These are phyloP conservation scores for Drosophila anomalipes DNA, from an alignment of 2,888 invertebrate species.

Conservation along the genomic window DNA sequence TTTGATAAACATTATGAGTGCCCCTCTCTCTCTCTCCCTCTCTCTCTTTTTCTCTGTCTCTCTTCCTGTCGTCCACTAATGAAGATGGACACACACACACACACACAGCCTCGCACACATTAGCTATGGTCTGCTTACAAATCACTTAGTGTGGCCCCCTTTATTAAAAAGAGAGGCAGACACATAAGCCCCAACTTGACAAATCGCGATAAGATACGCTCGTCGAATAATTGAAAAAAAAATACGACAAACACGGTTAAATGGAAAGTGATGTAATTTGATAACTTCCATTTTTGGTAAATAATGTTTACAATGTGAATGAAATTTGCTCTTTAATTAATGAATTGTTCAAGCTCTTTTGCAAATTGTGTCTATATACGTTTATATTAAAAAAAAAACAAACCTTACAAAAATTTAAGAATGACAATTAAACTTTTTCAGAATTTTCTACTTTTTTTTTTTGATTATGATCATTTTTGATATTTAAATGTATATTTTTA, in stretches of 20 bases:
- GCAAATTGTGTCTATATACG: not conserved
- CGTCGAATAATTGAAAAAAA: not conserved
- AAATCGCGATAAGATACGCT: conserved; percentile 6
- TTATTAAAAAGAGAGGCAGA: not conserved
- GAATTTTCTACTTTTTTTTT: not conserved
- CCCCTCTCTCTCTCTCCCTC: not conserved
- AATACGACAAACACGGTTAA: not conserved
- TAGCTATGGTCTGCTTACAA: conserved; percentile 50
- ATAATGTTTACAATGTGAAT: not conserved
- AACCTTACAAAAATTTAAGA: not conserved
- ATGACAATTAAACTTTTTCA: not conserved
- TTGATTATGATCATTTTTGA: not conserved
- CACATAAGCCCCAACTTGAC: conserved; percentile 10
- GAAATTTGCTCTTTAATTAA: not conserved
- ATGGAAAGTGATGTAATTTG: not conserved
- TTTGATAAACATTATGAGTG: conserved; percentile 28
- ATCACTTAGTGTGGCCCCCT: conserved; percentile 46
- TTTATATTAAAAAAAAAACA: not conserved
- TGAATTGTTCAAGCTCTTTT: not conserved
- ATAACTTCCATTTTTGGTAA: not conserved
- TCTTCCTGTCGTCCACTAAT: conserved; percentile 29
- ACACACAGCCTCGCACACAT: not conserved
- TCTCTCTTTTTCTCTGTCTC: not conserved
- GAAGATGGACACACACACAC: conserved; percentile 38
- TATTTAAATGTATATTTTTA: not conserved